Evolutionary conservation across 2,888 invertebrate genomes (phyloP), one percentile per base, ranked within the genome.

Genomic region (Cheilosia grossa): DNA sequence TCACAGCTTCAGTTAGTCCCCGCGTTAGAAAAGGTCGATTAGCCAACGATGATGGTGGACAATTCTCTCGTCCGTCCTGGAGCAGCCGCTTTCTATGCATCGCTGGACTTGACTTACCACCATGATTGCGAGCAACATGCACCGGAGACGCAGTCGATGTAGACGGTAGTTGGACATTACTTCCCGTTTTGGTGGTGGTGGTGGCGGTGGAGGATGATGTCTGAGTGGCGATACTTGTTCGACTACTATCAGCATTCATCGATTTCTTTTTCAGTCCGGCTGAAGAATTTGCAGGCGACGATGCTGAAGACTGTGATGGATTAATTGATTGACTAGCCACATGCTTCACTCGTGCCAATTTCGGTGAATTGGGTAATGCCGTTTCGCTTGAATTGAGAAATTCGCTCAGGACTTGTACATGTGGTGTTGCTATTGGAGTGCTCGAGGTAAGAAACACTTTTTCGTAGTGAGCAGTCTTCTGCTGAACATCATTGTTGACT

Each of bases 1-100:
- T 92, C 49, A 91, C 91, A 80, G 91, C 89, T 88, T 92, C 92
- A 4, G 92, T 92, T 19, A 91, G 87, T 27, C 92, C 92, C 54
- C 92, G 89, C 1, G 90, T 91, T 77, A 91, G 74, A 61, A 90
- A 89, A 2, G 90, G 89, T 40, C 88, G 69, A 33, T 88, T 87
- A 7, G 47, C 85, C 30, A 88, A 69, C 72, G 87, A 44, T 47
- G 75, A 53, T 59, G 88, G 87, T 19, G 86, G 87, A 64, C 82
- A 77, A 33, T 80, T 75, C n/a, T 75, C 82, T 33, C 85, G 75
- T 4, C 85, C 85, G 17, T 85, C 85, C 13, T 75, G 85, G 5
- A 63, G 49, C 19, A 87, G 63, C 13, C 87, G 85, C 59, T 82
- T 88, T 53, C 88, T 87, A 30, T 82, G 78, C 73, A 87, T 58